Evolutionary conservation across 2,888 invertebrate species (phyloP).

Genomic region (Lasioglossum figueresi): DNA sequence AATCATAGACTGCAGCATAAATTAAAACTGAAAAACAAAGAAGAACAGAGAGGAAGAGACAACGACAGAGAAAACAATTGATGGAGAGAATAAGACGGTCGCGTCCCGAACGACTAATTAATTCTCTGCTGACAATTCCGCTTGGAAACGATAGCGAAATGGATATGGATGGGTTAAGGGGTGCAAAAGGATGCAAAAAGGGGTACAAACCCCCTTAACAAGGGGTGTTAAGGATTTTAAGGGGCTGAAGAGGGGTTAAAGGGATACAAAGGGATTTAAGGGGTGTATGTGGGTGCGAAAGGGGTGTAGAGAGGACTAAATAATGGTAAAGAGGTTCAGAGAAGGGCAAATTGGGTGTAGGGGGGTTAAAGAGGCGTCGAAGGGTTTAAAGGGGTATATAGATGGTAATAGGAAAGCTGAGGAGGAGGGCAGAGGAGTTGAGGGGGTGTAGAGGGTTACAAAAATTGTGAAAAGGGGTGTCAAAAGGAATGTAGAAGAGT

Average conservation of each 20-base stretch:
- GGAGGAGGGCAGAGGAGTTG: background rate
- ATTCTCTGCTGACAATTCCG: constrained; percentile 48
- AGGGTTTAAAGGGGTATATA: background rate
- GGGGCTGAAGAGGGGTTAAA: background rate
- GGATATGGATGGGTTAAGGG: background rate
- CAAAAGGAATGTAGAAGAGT: background rate
- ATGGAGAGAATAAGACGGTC: background rate
- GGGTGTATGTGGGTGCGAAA: background rate
- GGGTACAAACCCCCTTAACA: no score
- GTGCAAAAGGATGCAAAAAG: background rate
- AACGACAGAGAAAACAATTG: background rate
- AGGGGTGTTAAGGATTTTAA: background rate
- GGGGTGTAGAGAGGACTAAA: background rate
- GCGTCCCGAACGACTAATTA: constrained; percentile 13
- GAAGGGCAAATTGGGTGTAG: background rate
- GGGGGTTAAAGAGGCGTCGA: background rate
- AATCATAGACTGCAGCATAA: background rate
- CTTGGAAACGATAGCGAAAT: constrained; percentile 20
- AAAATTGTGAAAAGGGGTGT: background rate
- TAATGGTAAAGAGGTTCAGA: background rate
- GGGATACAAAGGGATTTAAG: background rate
- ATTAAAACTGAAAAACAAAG: background rate
- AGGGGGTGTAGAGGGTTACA: background rate
- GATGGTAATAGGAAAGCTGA: background rate
- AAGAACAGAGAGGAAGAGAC: background rate